Evolutionary conservation across 2,797 vertebrate species (phyloP), one percentile per base, ranked within the genome.

Genomic region (Spondyliosoma cantharus): DNA sequence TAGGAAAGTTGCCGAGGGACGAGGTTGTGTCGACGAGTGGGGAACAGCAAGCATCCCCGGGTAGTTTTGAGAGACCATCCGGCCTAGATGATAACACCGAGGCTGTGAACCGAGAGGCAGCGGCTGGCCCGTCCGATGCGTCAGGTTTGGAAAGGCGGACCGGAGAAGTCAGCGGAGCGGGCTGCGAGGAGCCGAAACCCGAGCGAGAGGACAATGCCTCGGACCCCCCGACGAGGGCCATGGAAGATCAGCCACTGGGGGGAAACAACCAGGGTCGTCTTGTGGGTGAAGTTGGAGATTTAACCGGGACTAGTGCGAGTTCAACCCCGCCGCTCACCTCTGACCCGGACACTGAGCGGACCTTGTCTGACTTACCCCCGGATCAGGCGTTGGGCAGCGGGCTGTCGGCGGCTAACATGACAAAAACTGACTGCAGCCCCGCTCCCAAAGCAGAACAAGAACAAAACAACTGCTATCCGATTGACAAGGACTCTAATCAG

Each of bases 201-300:
- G 74, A 16, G 64, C 73, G 83, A 60, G 84, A 90, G 78, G 87
- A 95, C 90, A 74, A 95, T 96, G 95, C 90, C 82, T 93, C 92
- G 85, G 82, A 87, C 52, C 90, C 90, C 78, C 87, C 89, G 37
- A 13, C 80, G 56, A 82, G 87, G 89, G 88, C 86, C 93, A 96
- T 95, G 95, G 94, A 95, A 85, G 89, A 92, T 8, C 86, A 89
- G 84, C 84, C 88, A 37, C 79, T 64, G 83, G 84, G 89, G 86
- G 86, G 79, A 76, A 59, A 62, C 83, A 42, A 58, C 69, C 87
- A 63, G 76, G 60, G 69, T 25, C 53, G 42, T 22, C n/a, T 46
- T 27, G 84, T 43, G 54, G 80, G 76, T 27, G 81, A 79, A 37
- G 66, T 27, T 3, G 24, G 29, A 42, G 25, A 57, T 4, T 42